Evolutionary conservation across 2,113 vertebrate species (phyloP), one percentile per base, ranked within the genome.

Genomic region (Glaucidium brasilianum): DNA sequence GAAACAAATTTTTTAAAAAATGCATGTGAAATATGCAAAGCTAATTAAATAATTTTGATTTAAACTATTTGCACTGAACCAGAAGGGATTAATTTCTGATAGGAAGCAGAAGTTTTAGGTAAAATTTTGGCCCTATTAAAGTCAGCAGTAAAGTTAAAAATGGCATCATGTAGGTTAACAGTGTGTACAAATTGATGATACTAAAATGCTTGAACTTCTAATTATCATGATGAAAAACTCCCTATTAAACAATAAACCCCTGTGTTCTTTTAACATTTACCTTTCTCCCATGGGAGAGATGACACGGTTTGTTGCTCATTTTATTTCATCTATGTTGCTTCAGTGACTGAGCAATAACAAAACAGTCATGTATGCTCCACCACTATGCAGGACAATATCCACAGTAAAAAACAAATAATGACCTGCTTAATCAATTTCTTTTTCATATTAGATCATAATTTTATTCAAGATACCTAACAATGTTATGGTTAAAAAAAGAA

Each of bases 221-320:
- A 96, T 95, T 97, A 94, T 95, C 91, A 69, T 91, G 81, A 96
- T 96, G 84, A 95, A 96, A 96, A 97, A 89, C 89, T 89, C 94
- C 60, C 83, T 88, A 88, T 95, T 95, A 92, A 96, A 96, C 91
- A 94, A 72, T 94, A 97, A 96, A 71, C 94, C 86, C 83, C 92
- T 87, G 88, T 94, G 94, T 94, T 93, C 88, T 93, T 93, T 89
- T 94, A 94, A 91, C 94, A 87, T 95, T 97, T 96, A 95, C 94
- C 94, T 94, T 96, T 92, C 66, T 94, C 96, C 66, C 86, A 23
- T 92, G 96, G 92, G 92, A 92, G 89, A 97, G 25, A 95, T 96
- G 86, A 95, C 91, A 95, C 94, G 97, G 94, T 87, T 97, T 97
- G 91, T 84, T 96, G 95, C 94, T 94, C 84, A 26, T 92, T 96